phyloP scores from a whole-genome alignment of 2,113 vertebrate species.

The Enhydra lutris region DNA sequence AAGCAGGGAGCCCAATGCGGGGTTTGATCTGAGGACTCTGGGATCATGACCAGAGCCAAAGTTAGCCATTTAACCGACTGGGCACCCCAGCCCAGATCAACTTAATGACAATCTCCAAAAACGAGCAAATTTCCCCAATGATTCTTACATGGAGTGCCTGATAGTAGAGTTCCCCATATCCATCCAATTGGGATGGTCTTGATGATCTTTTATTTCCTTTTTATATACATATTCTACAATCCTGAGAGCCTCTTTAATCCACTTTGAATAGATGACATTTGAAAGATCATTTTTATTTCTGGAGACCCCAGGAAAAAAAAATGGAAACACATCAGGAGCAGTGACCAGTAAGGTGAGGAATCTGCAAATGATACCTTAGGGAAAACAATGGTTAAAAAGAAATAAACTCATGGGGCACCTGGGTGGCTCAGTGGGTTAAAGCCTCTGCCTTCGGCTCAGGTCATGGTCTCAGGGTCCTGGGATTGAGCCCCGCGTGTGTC shows the following conservation, averaged over 20 bases:
- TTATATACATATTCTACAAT: not conserved
- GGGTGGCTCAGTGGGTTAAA: too few species aligned
- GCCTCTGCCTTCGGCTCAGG: too few species aligned
- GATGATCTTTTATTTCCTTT: not conserved
- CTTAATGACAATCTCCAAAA: not conserved
- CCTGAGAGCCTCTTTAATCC: not conserved
- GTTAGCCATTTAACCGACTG: too few species aligned
- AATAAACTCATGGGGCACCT: not conserved
- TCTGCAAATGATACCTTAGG: not conserved
- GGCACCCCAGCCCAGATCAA: not conserved
- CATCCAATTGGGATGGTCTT: not conserved
- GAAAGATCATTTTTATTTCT: not conserved
- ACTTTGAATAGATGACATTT: not conserved
- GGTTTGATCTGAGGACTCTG: too few species aligned
- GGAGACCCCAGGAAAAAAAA: not conserved
- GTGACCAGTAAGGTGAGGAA: not conserved
- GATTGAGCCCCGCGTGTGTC: rapidly evolving
- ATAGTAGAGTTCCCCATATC: not conserved
- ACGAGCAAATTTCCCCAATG: not conserved
- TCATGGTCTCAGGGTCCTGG: too few species aligned
- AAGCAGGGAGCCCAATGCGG: too few species aligned
- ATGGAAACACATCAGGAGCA: not conserved
- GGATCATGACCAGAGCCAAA: too few species aligned
- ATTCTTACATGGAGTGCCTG: not conserved
- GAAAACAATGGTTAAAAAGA: not conserved